Evolutionary conservation across 2,113 vertebrate genomes (phyloP).

Genomic region (Sprattus sprattus): DNA sequence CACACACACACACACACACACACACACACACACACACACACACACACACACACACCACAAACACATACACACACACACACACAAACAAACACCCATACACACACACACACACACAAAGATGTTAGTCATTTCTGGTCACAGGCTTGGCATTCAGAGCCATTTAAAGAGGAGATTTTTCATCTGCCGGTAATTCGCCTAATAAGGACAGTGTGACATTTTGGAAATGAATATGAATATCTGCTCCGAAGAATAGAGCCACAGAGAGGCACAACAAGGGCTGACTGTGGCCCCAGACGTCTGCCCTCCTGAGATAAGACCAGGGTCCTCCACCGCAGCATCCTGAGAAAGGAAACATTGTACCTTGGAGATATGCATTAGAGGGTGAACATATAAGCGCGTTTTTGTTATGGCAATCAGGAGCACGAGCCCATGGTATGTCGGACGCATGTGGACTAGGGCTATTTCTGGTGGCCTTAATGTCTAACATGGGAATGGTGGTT

Average conservation of each 20-base stretch:
- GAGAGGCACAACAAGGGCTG: constrained; percentile 22
- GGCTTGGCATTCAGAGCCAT: constrained; percentile 33
- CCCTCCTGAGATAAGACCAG: neutral
- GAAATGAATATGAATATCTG: constrained; percentile 47
- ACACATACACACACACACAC: neutral
- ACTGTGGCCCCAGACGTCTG: neutral
- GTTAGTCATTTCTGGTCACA: constrained; percentile 19
- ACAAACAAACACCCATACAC: neutral
- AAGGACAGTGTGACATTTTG: constrained; percentile 46
- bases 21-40: neutral
- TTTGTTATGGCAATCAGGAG: constrained; percentile 25
- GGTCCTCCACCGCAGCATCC: neutral
- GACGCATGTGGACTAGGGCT: neutral
- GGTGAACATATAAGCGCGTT: neutral
- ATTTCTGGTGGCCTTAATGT: constrained; percentile 10
- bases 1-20: neutral
- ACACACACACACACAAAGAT: neutral
- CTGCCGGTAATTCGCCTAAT: constrained; percentile 47
- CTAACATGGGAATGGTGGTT: neutral
- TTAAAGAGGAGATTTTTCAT: constrained; percentile 41
- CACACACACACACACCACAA: neutral
- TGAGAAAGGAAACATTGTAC: constrained; percentile 22
- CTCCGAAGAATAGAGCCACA: constrained; percentile 31
- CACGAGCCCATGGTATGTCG: neutral
- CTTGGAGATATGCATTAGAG: constrained; percentile 11